phyloP scores from a whole-genome alignment of 2,797 vertebrate genomes.

The Linurgus olivaceus region DNA sequence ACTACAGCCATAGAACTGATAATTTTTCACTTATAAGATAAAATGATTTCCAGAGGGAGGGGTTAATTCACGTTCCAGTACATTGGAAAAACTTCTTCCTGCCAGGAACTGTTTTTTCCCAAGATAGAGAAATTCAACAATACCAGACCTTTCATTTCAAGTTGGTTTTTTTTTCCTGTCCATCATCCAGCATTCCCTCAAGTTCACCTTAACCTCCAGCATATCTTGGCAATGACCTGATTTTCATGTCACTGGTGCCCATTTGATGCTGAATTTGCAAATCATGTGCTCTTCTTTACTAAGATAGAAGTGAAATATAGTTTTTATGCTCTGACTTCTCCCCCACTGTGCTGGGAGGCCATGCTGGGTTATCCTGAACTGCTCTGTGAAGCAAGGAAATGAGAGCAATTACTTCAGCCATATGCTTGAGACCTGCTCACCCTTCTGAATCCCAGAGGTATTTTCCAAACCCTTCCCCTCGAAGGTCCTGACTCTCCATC shows the following conservation, averaged over 20 bases:
- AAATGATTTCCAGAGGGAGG: background rate
- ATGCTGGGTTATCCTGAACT: background rate
- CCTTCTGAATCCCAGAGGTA: background rate
- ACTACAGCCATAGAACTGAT: background rate
- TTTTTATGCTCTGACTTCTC: background rate
- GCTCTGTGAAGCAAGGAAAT: background rate
- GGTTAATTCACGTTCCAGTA: background rate
- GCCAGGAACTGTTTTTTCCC: background rate
- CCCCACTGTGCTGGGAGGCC: background rate
- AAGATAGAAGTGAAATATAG: background rate
- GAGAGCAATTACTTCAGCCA: background rate
- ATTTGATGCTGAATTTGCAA: background rate
- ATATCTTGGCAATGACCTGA: background rate
- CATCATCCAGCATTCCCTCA: background rate
- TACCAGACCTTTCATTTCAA: background rate
- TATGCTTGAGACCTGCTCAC: background rate
- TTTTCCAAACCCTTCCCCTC: background rate
- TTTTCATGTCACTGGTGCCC: background rate
- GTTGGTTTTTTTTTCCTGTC: background rate
- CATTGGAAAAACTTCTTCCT: background rate
- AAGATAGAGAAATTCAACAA: background rate
- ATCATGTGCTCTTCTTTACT: fast-evolving
- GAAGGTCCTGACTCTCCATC: background rate
- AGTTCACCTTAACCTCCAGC: background rate
- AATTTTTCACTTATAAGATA: background rate